Percentiles rank a stretch among this genome's conserved stretches.
Conservation (phyloP, 2,113 vertebrate species). For the Australoheros scitulus region DNA sequence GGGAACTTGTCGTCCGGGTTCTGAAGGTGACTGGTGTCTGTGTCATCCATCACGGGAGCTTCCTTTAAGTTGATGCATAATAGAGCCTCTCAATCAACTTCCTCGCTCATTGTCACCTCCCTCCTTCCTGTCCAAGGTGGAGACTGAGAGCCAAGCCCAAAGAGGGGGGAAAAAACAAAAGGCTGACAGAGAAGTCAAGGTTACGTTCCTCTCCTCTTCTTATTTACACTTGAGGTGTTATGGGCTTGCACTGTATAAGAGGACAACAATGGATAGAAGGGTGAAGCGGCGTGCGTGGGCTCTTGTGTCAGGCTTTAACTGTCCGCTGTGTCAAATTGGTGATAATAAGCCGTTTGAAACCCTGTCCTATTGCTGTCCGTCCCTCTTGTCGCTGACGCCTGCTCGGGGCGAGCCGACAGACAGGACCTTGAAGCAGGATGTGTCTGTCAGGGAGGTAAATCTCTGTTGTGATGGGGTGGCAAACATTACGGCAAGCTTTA, state of each 20-base stretch:
- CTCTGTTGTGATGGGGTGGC: constrained; percentile 75
- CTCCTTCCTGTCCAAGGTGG: constrained; percentile 71
- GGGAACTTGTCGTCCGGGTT: constrained; percentile 82
- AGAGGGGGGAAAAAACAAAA: constrained; percentile 3
- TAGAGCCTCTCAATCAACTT: constrained; percentile 99
- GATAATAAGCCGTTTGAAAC: constrained; percentile 85
- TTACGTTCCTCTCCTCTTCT: constrained; percentile 88
- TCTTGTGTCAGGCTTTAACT: constrained; percentile 65
- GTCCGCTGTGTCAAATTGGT: constrained; percentile 85
- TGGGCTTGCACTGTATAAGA: constrained; percentile 47
- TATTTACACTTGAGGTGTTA: constrained; percentile 88
- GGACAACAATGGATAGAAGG: constrained; percentile 48
- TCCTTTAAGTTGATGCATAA: constrained; percentile 99
- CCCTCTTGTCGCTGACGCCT: constrained; percentile 3
- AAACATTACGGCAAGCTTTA: constrained; percentile 85
- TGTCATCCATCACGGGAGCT: constrained; percentile 98
- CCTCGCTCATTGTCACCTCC: constrained; percentile 91
- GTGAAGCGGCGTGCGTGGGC: constrained; percentile 31
- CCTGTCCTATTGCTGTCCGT: constrained; percentile 15
- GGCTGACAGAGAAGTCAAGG: constrained; percentile 90
- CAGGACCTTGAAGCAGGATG: constrained; percentile 82
- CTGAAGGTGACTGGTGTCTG: constrained; percentile 96
- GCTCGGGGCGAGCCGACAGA: constrained; percentile 45
- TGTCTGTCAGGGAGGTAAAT: constrained; percentile 81
- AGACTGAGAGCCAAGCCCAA: constrained; percentile 52